A percentile compares a stretch with the other conserved stretches of the same genome.
Evolutionary conservation across 2,113 vertebrate genomes (phyloP).

Genomic region (Empidonax alnorum): DNA sequence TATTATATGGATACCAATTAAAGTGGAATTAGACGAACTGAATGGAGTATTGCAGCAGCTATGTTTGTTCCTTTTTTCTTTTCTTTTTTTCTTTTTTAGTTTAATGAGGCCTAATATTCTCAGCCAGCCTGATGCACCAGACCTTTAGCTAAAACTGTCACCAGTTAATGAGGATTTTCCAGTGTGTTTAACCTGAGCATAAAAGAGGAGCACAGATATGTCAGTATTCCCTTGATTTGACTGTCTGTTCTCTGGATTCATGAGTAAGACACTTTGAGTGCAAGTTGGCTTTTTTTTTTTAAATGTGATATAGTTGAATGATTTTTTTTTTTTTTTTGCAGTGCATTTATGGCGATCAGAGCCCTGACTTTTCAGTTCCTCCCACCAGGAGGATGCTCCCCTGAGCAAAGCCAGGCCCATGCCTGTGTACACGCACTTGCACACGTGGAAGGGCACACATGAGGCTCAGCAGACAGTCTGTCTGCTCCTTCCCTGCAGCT

Average conservation of each 20-base stretch:
- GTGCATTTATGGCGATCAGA: background rate
- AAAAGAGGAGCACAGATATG: background rate
- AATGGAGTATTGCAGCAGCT: background rate
- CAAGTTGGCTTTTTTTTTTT: background rate
- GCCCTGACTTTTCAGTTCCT: background rate
- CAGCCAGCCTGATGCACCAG: background rate
- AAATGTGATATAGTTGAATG: background rate
- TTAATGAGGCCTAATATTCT: slow-evolving; percentile 59
- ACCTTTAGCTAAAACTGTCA: background rate
- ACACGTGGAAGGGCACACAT: rapidly evolving
- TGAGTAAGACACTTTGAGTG: background rate
- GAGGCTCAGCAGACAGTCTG: slow-evolving; percentile 26
- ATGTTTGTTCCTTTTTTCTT: background rate
- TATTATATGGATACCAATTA: background rate
- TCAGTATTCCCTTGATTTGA: background rate
- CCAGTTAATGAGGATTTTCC: slow-evolving; percentile 50
- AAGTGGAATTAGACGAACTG: slow-evolving; percentile 6
- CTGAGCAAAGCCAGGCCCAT: background rate
- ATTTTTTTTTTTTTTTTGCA: background rate
- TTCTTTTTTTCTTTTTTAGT: background rate
- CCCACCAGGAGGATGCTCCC: background rate
- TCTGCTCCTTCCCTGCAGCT: slow-evolving; percentile 11
- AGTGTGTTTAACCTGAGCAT: background rate
- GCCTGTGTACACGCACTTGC: background rate
- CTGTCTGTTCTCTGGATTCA: background rate